Evolutionary conservation across 2,797 vertebrate species (phyloP), one percentile per base, ranked within the genome.

Genomic region (Sandelia bainsii): DNA sequence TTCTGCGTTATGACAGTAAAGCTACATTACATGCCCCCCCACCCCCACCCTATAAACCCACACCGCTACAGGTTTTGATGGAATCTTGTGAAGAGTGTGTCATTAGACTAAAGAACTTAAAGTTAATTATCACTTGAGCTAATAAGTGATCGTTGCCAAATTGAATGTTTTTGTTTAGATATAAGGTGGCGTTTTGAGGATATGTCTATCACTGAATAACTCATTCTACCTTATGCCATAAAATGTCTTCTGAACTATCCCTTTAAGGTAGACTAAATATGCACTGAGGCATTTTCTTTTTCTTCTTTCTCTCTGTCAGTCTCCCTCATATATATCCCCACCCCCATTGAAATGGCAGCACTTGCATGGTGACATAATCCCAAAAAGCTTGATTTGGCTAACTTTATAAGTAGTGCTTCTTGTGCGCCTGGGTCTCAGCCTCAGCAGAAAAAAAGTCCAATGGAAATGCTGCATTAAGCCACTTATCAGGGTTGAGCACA

Each of bases 401-500:
- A 93, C 92, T 93, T 94, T 90, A 91, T 93, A 94, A 95, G 93
- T 91, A 93, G 91, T 72, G 90, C 91, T 93, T 91, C 92, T 93
- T 86, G 86, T 86, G 81, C 48, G 90, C 91, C 81, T 72, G 80
- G 91, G 92, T 94, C 93, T 93, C 92, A 93, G 91, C 92, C 90
- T 93, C 93, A 92, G 89, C 91, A 87, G 87, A 83, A 84, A 92
- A 89, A 92, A 80, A 88, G 85, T 93, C 89, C 87, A 92, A 87
- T 92, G 88, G 82, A 93, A 94, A 93, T 87, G 90, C 91, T 91
- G 90, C 90, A 92, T 94, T 95, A 95, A 95, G 93, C 94, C 92
- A 95, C 90, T 95, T 95, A 95, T 94, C 93, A 91, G 94, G 85
- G 88, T 90, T 91, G 93, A 94, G 92, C 94, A 95, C 93, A 94